These are phyloP conservation scores for Anableps anableps DNA, from an alignment of 2,797 vertebrate species.

Conservation along the genomic window DNA sequence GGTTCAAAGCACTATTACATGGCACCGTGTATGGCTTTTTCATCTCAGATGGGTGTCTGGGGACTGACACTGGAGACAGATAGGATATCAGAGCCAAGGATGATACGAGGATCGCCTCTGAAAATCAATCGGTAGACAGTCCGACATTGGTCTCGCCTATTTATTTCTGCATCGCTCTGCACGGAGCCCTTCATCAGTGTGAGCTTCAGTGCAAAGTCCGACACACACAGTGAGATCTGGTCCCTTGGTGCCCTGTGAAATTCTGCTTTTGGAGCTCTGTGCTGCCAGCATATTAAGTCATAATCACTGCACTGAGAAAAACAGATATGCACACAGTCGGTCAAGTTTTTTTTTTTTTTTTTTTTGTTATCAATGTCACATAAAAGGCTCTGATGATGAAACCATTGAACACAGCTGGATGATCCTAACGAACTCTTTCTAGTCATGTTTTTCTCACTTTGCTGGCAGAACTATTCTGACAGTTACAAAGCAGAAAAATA, in stretches of 20 bases:
- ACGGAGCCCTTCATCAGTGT: conserved; percentile 52
- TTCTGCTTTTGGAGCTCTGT: conserved; percentile 6
- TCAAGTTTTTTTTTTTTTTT: neutral
- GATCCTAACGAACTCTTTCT: neutral
- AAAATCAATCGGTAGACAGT: conserved; percentile 75
- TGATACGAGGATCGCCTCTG: conserved; percentile 72
- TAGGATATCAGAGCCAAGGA: conserved; percentile 77
- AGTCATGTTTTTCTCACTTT: neutral
- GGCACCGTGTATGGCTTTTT: conserved; percentile 69
- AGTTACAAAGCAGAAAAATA: neutral
- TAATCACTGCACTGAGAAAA: neutral
- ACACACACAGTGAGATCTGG: conserved; percentile 29
- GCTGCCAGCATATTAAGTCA: conserved; percentile 10
- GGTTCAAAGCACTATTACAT: conserved; percentile 77
- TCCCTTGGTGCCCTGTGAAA: conserved; percentile 13
- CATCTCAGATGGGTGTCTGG: conserved; percentile 74
- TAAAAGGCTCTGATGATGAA: neutral
- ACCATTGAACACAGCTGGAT: neutral
- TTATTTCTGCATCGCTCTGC: conserved; percentile 62
- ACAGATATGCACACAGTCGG: neutral
- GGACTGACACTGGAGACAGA: conserved; percentile 69
- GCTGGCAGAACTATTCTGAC: neutral
- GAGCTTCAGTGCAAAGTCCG: conserved; percentile 37
- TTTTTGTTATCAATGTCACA: neutral
- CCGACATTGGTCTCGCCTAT: conserved; percentile 60